phyloP scores from a whole-genome alignment of 1,140 invertebrate species.

The Polypedilum vanderplanki region DNA sequence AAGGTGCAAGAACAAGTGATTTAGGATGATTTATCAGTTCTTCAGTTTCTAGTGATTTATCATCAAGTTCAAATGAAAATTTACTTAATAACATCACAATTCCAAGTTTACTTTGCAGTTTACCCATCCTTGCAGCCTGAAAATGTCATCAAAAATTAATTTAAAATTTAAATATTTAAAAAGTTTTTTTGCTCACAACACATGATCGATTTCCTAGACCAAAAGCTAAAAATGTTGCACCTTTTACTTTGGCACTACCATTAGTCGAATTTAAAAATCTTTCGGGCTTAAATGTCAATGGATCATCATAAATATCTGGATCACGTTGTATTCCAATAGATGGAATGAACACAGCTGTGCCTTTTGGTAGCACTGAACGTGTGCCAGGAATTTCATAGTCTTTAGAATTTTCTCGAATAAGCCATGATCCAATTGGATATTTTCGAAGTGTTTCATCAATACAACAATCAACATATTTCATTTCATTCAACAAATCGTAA shows the following conservation, averaged over 20 bases:
- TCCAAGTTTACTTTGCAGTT: slow-evolving; percentile 38
- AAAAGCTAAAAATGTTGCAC: not conserved
- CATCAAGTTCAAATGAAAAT: slow-evolving; percentile 34
- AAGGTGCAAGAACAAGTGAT: not conserved
- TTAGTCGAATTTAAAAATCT: not conserved
- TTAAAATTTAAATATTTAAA: no score
- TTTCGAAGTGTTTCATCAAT: slow-evolving; percentile 36
- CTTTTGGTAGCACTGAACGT: not conserved
- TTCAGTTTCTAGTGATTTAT: not conserved
- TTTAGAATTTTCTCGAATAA: slow-evolving; percentile 36
- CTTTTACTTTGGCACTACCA: not conserved
- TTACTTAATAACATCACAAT: slow-evolving; percentile 35
- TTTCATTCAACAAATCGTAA: slow-evolving; percentile 37
- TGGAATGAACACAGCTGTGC: not conserved
- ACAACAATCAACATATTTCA: slow-evolving; percentile 43
- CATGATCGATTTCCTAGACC: slow-evolving; percentile 39
- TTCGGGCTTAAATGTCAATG: not conserved
- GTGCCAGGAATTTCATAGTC: slow-evolving; percentile 35
- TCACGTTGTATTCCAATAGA: not conserved
- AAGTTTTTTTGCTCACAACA: slow-evolving; percentile 38
- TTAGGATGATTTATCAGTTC: not conserved
- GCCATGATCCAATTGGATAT: slow-evolving; percentile 45
- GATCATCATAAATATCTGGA: not conserved
- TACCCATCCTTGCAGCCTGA: slow-evolving; percentile 35
- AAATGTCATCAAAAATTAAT: no score